These are phyloP conservation scores for Tretioscincus oriximinensis DNA, from an alignment of 2,113 vertebrate genomes.

Conservation along the genomic window DNA sequence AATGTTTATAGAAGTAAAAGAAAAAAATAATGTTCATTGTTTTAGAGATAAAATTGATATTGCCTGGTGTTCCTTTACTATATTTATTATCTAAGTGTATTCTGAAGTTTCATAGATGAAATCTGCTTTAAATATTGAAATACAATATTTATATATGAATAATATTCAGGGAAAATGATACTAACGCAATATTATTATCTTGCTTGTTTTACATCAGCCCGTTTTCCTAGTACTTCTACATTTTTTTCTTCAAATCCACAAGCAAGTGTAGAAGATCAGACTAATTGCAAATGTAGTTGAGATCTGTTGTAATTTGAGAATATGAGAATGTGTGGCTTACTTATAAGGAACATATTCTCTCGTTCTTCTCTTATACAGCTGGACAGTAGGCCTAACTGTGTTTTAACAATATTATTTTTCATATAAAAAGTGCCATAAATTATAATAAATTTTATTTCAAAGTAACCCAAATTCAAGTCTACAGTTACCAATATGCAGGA, in stretches of 20 bases:
- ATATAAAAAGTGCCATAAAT: not conserved
- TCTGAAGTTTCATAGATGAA: not conserved
- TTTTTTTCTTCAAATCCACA: not conserved
- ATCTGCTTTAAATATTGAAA: not conserved
- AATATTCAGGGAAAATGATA: not conserved
- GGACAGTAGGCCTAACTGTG: too few relatives aligned
- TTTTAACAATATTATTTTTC: not conserved
- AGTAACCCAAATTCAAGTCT: not conserved
- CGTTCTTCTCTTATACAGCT: not conserved
- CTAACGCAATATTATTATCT: not conserved
- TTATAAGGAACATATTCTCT: not conserved
- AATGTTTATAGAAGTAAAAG: not conserved
- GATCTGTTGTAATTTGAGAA: not conserved
- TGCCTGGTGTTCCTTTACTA: not conserved
- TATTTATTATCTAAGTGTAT: not conserved
- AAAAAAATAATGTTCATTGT: not conserved
- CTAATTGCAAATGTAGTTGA: not conserved
- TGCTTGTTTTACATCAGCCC: not conserved
- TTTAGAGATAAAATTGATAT: conserved; percentile 8
- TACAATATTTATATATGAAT: not conserved
- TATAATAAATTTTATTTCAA: not conserved
- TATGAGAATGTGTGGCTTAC: too few relatives aligned
- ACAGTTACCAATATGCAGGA: too few relatives aligned
- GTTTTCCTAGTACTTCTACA: not conserved
- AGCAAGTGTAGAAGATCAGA: not conserved